Evolutionary conservation across 2,888 invertebrate genomes (phyloP).

Genomic region (Drosophila histrio): DNA sequence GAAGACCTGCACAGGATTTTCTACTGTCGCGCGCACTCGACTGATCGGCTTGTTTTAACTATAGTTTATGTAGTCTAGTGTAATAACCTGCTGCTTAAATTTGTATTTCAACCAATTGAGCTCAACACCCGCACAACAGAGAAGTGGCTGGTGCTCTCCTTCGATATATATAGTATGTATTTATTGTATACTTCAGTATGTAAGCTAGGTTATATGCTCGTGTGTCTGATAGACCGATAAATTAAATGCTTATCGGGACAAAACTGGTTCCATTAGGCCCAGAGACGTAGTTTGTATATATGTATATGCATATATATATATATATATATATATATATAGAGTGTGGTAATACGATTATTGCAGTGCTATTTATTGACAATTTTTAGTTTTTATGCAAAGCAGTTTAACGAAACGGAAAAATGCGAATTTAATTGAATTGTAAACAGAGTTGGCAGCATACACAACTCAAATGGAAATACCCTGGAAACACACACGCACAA

Average conservation of each 20-base stretch:
- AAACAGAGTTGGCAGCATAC: constrained; percentile 45
- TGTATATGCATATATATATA: constrained; percentile 2
- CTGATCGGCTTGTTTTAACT: not conserved
- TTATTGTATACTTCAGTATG: not conserved
- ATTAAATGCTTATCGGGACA: constrained; percentile 64
- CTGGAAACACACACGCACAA: constrained; percentile 23
- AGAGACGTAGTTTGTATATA: constrained; percentile 6
- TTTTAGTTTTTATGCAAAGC: constrained; percentile 40
- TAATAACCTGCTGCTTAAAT: constrained; percentile 32
- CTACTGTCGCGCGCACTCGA: too few relatives aligned
- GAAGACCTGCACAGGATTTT: too few relatives aligned
- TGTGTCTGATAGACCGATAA: constrained; percentile 59
- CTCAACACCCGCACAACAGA: constrained; percentile 63
- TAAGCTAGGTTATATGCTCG: not conserved
- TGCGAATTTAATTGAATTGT: constrained; percentile 55
- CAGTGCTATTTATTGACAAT: constrained; percentile 59
- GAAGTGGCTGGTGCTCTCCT: constrained; percentile 1
- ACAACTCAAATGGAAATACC: constrained; percentile 29
- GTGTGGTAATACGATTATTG: constrained; percentile 21
- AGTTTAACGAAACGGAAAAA: constrained; percentile 26
- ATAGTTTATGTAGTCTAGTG: constrained; percentile 32
- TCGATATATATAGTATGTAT: constrained; percentile 6
- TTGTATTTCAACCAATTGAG: constrained; percentile 30
- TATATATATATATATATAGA: constrained; percentile 29
- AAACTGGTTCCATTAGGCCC: constrained; percentile 77